Conservation (phyloP, 2,113 vertebrate species). For the Macrotis lagotis region DNA sequence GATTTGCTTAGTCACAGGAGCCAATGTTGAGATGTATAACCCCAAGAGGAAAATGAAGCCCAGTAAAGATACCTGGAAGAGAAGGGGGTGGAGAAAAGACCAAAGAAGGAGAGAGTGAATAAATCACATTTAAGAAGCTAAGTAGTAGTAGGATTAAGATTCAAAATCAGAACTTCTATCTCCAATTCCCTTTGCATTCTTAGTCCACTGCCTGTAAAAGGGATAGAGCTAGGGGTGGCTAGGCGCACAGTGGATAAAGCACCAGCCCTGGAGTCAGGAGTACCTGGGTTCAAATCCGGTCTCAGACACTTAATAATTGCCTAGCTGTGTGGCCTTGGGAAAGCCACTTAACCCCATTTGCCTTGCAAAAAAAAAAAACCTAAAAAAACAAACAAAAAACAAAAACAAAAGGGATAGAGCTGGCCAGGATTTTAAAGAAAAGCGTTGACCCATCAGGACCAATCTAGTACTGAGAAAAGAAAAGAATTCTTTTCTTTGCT, state of each 20-base stretch:
- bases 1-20: slow-evolving; percentile 86
- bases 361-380: too few species aligned
- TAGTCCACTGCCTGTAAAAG: neutral
- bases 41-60: slow-evolving; percentile 98
- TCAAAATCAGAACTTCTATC: neutral
- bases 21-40: slow-evolving; percentile 97
- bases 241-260: too few species aligned
- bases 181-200: neutral
- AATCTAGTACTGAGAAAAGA: neutral
- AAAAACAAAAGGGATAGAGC: neutral
- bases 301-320: too few species aligned
- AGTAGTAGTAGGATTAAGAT: neutral
- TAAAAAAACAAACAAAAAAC: too few species aligned
- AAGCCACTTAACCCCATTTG: too few species aligned
- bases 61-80: slow-evolving; percentile 95
- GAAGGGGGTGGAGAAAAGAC: neutral
- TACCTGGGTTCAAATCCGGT: too few species aligned
- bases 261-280: too few species aligned
- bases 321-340: too few species aligned
- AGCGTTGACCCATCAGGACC: neutral
- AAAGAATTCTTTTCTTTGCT: neutral
- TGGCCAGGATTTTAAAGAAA: neutral
- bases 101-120: neutral
- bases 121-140: neutral
- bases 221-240: neutral